phyloP scores from a whole-genome alignment of 2,797 vertebrate species.

The Limnodromus scolopaceus region DNA sequence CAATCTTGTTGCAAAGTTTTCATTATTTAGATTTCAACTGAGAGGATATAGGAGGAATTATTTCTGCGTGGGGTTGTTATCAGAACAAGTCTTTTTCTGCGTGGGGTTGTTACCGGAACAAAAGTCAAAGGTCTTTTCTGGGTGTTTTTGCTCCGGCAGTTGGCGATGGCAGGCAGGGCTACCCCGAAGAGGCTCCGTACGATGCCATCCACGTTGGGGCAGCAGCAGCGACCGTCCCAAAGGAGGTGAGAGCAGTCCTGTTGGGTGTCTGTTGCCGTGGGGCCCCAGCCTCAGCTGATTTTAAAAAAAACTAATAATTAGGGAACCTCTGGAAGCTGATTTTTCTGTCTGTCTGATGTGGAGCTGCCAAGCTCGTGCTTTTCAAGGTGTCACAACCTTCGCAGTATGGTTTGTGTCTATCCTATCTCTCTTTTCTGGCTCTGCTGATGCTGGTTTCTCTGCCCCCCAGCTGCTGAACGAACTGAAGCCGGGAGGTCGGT shows the following conservation, averaged over 20 bases:
- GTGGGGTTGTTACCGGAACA: not conserved
- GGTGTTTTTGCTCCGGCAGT: constrained; percentile 63
- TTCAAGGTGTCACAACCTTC: rapidly evolving
- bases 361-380: not conserved
- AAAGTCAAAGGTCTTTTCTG: not conserved
- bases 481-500: constrained; percentile 89
- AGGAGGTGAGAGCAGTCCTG: constrained; percentile 76
- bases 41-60: not conserved
- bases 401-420: rapidly evolving
- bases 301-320: not conserved
- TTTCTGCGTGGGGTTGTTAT: not conserved
- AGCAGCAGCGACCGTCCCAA: constrained; percentile 85
- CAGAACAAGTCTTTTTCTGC: not conserved
- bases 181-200: constrained; percentile 86
- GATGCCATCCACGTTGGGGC: constrained; percentile 94
- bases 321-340: not conserved
- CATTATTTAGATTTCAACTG: not conserved
- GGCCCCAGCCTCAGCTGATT: not conserved
- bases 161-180: constrained; percentile 89
- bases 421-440: not conserved
- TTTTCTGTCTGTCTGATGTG: not conserved
- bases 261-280: no score
- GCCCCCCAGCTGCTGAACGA: constrained; percentile 85
- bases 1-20: not conserved
- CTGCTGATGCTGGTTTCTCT: not conserved